These are phyloP conservation scores for Megastigmus dorsalis DNA, from an alignment of 2,888 invertebrate species.

Conservation along the genomic window DNA sequence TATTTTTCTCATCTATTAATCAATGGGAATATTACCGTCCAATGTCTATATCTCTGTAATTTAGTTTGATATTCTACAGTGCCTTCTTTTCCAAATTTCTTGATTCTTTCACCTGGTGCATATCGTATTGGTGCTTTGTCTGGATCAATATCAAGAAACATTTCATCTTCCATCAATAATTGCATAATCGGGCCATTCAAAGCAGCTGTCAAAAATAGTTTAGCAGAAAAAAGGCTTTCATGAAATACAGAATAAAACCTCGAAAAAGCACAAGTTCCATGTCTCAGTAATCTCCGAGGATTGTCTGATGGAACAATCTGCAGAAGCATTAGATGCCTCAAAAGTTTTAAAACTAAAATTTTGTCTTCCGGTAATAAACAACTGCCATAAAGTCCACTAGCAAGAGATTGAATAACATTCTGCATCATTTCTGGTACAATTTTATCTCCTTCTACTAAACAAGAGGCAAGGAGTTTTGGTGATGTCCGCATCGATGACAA, in stretches of 20 bases:
- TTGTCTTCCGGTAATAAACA: constrained; percentile 86
- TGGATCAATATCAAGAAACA: constrained; percentile 93
- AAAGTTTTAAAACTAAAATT: constrained; percentile 79
- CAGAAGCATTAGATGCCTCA: constrained; percentile 82
- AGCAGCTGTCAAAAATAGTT: constrained; percentile 94
- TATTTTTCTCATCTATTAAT: too few relatives aligned
- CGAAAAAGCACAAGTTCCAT: constrained; percentile 91
- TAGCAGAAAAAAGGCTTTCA: constrained; percentile 92
- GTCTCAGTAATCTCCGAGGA: constrained; percentile 85
- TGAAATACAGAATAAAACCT: constrained; percentile 90
- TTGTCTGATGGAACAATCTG: constrained; percentile 84
- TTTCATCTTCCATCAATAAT: constrained; percentile 92
- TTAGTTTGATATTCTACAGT: constrained; percentile 84
- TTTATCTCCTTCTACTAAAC: constrained; percentile 82
- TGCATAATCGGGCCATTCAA: constrained; percentile 94
- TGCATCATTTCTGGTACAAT: constrained; percentile 74
- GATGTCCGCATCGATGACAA: constrained; percentile 81
- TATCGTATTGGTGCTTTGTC: constrained; percentile 85
- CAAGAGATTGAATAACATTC: constrained; percentile 77
- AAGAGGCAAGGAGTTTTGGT: constrained; percentile 82
- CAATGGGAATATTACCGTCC: too few relatives aligned
- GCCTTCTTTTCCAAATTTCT: constrained; percentile 87
- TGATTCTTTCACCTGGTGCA: constrained; percentile 76
- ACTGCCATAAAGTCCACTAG: constrained; percentile 84
- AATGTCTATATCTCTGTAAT: constrained; percentile 85